Evolutionary conservation across 2,888 invertebrate genomes (phyloP).

Genomic region (Trachelus tabidus): DNA sequence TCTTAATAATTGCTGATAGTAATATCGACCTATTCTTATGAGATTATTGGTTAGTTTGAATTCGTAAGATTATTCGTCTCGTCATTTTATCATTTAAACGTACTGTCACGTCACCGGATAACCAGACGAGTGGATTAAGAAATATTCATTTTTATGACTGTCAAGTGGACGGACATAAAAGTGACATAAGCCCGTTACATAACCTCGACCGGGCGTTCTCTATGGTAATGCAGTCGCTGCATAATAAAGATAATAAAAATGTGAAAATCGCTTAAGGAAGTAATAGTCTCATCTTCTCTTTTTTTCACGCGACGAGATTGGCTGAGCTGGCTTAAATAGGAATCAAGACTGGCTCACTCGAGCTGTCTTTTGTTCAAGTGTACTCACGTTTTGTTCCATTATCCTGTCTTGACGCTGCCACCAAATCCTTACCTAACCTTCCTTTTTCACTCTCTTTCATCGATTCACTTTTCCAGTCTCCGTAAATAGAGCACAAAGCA

Average conservation of each 20-base stretch:
- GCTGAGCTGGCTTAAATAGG: neutral
- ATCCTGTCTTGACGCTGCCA: constrained; percentile 18
- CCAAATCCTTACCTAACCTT: constrained; percentile 3
- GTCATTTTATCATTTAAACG: neutral
- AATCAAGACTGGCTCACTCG: constrained; percentile 24
- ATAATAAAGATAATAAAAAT: neutral
- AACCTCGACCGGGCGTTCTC: constrained; percentile 8
- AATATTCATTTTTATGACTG: constrained; percentile 25
- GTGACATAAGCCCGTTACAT: constrained; percentile 21
- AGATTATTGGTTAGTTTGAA: neutral
- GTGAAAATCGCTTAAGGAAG: neutral
- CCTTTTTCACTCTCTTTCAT: neutral
- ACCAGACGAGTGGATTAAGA: neutral
- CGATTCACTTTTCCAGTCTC: neutral
- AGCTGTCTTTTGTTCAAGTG: constrained; percentile 21
- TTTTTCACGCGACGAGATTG: neutral
- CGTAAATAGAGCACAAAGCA: neutral
- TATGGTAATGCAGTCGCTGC: neutral
- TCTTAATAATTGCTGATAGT: neutral
- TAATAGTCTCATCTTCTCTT: neutral
- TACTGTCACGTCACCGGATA: neutral
- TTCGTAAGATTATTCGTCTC: neutral
- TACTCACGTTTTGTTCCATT: constrained; percentile 20
- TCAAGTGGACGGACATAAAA: constrained; percentile 13
- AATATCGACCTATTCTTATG: neutral